These are phyloP conservation scores for Odontamblyopus rebecca DNA, from an alignment of 2,797 vertebrate species.

Conservation along the genomic window DNA sequence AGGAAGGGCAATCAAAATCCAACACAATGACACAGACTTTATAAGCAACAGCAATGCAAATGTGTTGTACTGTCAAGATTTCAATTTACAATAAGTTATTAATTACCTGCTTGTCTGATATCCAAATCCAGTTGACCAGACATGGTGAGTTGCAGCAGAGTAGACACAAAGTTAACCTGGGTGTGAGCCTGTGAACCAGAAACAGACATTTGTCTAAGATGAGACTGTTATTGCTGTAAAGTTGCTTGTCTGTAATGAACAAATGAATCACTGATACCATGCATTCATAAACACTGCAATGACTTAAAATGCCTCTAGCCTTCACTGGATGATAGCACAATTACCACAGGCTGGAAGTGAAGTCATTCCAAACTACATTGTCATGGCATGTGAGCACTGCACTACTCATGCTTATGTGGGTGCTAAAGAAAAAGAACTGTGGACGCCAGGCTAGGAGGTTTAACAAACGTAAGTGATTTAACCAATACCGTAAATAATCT, in stretches of 20 bases:
- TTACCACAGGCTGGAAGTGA: constrained; percentile 16
- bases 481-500: not conserved
- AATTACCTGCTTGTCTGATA: constrained; percentile 96
- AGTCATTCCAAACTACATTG: constrained; percentile 10
- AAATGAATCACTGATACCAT: constrained; percentile 32
- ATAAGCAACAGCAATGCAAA: not conserved
- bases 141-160: constrained; percentile 97
- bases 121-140: constrained; percentile 97
- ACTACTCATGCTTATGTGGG: constrained; percentile 33
- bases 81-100: not conserved
- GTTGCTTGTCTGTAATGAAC: not conserved
- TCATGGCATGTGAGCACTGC: constrained; percentile 43
- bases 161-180: constrained; percentile 94
- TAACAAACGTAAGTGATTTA: not conserved
- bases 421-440: constrained; percentile 1
- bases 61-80: not conserved
- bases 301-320: constrained; percentile 15
- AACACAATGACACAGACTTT: constrained; percentile 62
- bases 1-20: constrained; percentile 65
- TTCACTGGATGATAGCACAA: constrained; percentile 27
- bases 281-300: constrained; percentile 34
- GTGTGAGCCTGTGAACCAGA: constrained; percentile 86
- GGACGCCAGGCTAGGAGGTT: not conserved
- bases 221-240: not conserved
- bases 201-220: constrained; percentile 9